A percentile compares a stretch with the other conserved stretches of the same genome.
These are phyloP conservation scores for Sipha maydis DNA, from an alignment of 2,888 invertebrate species.

Conservation along the genomic window DNA sequence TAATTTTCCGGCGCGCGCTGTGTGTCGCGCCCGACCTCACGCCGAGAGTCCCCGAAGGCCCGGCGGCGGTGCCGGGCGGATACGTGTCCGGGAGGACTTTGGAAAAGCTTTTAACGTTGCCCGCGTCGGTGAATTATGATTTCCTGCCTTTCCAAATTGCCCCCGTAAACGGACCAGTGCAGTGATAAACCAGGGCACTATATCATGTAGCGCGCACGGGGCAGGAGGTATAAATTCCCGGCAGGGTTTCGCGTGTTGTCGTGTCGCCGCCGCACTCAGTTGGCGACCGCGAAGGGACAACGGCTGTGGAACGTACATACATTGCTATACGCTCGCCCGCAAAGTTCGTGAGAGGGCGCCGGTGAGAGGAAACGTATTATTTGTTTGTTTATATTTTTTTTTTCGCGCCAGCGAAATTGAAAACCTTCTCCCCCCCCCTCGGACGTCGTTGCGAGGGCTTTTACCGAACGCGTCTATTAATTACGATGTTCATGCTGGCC, in stretches of 20 bases:
- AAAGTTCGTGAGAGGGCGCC: neutral
- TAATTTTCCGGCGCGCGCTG: slow-evolving; percentile 33
- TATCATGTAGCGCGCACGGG: neutral
- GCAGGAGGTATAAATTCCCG: slow-evolving; percentile 33
- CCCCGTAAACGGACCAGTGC: slow-evolving; percentile 59
- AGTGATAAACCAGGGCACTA: slow-evolving; percentile 49
- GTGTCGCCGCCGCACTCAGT: neutral
- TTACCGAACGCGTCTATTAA: slow-evolving; percentile 21
- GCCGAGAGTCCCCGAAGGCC: neutral
- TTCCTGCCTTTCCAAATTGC: slow-evolving; percentile 59
- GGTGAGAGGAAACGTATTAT: slow-evolving; percentile 8
- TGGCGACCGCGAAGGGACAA: slow-evolving; percentile 2
- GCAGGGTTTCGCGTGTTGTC: slow-evolving; percentile 20
- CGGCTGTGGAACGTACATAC: neutral
- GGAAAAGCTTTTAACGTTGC: slow-evolving; percentile 57
- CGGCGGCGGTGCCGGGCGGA: neutral
- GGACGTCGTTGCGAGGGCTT: neutral
- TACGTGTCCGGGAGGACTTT: slow-evolving; percentile 27
- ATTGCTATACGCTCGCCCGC: neutral
- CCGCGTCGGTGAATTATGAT: slow-evolving; percentile 59
- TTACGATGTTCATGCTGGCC: slow-evolving; percentile 39
- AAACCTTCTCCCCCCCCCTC: slow-evolving; percentile 3
- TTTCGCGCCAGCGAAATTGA: slow-evolving; percentile 38
- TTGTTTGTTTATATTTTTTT: too few species aligned
- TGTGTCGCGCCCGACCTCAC: slow-evolving; percentile 15